phyloP scores from a whole-genome alignment of 2,113 vertebrate species.

The Clarias gariepinus region DNA sequence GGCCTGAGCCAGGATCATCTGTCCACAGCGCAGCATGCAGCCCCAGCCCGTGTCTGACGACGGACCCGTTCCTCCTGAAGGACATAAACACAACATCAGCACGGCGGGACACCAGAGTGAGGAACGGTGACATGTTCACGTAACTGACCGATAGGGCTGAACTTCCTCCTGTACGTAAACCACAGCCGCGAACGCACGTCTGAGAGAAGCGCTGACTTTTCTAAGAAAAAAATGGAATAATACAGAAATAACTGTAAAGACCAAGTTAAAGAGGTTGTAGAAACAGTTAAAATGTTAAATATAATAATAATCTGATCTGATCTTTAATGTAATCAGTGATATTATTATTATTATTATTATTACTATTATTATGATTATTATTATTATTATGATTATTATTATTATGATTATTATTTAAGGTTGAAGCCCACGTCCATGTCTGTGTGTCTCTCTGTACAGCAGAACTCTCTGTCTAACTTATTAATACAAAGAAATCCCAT shows the following conservation, averaged over 20 bases:
- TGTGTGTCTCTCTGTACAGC: too few relatives aligned
- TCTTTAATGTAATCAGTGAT: too few relatives aligned
- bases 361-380: too few relatives aligned
- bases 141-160: slow-evolving; percentile 82
- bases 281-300: too few relatives aligned
- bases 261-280: background rate
- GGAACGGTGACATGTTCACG: background rate
- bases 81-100: background rate
- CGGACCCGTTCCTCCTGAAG: slow-evolving; percentile 83
- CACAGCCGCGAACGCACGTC: slow-evolving; percentile 85
- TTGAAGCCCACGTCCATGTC: too few relatives aligned
- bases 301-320: too few relatives aligned
- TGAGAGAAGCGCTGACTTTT: slow-evolving; percentile 80
- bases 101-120: too few relatives aligned
- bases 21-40: slow-evolving; percentile 88
- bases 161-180: slow-evolving; percentile 89
- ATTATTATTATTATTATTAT: too few relatives aligned
- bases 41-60: slow-evolving; percentile 88
- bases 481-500: too few relatives aligned
- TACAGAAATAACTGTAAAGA: background rate
- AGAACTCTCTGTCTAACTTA: too few relatives aligned
- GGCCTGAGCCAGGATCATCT: slow-evolving; percentile 90
- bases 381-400: too few relatives aligned
- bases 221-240: slow-evolving; percentile 64
- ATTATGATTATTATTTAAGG: too few relatives aligned